phyloP scores from a whole-genome alignment of 2,797 vertebrate species.

The Liasis olivaceus region DNA sequence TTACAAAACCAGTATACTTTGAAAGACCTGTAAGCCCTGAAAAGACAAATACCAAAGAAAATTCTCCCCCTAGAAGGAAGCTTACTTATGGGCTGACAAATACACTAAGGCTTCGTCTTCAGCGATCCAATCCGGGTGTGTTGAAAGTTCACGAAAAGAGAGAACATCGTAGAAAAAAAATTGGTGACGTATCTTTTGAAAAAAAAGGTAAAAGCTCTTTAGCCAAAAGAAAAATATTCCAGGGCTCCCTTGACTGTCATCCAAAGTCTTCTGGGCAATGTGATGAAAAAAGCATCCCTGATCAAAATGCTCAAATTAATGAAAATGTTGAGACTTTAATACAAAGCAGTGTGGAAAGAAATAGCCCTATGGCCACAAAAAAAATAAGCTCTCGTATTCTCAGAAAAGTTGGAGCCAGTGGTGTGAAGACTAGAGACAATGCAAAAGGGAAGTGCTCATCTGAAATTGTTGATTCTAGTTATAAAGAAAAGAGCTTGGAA shows the following conservation, averaged over 20 bases:
- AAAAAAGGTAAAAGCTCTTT: slow-evolving; percentile 39
- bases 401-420: slow-evolving; percentile 4
- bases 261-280: slow-evolving; percentile 23
- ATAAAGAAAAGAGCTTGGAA: slow-evolving; percentile 25
- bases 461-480: slow-evolving; percentile 21
- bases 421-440: neutral
- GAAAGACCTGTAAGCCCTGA: slow-evolving; percentile 43
- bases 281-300: slow-evolving; percentile 40
- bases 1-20: slow-evolving; percentile 35
- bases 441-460: neutral
- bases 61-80: slow-evolving; percentile 66
- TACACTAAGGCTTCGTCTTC: slow-evolving; percentile 82
- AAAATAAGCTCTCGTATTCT: neutral
- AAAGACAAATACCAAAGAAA: slow-evolving; percentile 47
- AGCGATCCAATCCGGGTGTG: slow-evolving; percentile 72
- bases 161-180: slow-evolving; percentile 68
- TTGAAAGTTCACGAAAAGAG: slow-evolving; percentile 73
- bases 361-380: slow-evolving; percentile 14
- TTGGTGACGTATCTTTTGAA: slow-evolving; percentile 48
- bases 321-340: slow-evolving; percentile 73
- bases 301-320: slow-evolving; percentile 51
- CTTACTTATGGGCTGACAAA: slow-evolving; percentile 85
- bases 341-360: slow-evolving; percentile 46
- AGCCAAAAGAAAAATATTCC: slow-evolving; percentile 51
- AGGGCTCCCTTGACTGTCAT: slow-evolving; percentile 34